A percentile compares a stretch with the other conserved stretches of the same genome.
These are phyloP conservation scores for Cybosia mesomella DNA, from an alignment of 2,888 invertebrate species.

Conservation along the genomic window DNA sequence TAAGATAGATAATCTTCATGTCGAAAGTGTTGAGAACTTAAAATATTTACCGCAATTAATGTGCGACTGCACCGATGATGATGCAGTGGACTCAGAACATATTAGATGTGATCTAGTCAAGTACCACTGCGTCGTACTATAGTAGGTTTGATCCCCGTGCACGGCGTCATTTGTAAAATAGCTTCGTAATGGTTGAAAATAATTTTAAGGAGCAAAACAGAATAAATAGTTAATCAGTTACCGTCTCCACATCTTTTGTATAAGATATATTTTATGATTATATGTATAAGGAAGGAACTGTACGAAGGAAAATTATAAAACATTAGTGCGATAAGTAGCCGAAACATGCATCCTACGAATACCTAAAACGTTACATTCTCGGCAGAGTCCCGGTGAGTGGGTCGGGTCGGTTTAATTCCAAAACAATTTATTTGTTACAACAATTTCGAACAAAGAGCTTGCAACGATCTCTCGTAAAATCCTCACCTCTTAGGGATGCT, in stretches of 20 bases:
- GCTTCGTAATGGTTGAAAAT: no score
- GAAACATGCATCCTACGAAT: no score
- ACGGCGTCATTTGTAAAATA: background rate
- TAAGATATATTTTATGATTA: background rate
- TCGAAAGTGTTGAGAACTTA: background rate
- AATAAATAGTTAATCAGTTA: background rate
- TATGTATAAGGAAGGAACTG: background rate
- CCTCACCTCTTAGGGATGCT: background rate
- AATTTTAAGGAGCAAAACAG: background rate
- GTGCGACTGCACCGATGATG: no score
- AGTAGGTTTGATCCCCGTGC: background rate
- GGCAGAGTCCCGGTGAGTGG: background rate
- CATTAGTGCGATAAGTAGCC: background rate
- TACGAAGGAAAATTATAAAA: background rate
- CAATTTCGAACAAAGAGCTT: constrained; percentile 1
- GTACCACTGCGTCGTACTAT: background rate
- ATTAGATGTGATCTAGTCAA: background rate
- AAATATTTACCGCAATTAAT: background rate
- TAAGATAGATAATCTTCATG: no score
- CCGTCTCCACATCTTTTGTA: background rate
- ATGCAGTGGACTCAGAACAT: background rate
- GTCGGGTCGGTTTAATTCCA: background rate
- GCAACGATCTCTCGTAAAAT: background rate
- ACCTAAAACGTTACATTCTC: background rate
- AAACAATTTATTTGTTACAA: constrained; percentile 4